Percentiles rank a stretch among this genome's conserved stretches.
These are phyloP conservation scores for Acrossocheilus wenchowensis DNA, from an alignment of 2,797 vertebrate species.

Conservation along the genomic window DNA sequence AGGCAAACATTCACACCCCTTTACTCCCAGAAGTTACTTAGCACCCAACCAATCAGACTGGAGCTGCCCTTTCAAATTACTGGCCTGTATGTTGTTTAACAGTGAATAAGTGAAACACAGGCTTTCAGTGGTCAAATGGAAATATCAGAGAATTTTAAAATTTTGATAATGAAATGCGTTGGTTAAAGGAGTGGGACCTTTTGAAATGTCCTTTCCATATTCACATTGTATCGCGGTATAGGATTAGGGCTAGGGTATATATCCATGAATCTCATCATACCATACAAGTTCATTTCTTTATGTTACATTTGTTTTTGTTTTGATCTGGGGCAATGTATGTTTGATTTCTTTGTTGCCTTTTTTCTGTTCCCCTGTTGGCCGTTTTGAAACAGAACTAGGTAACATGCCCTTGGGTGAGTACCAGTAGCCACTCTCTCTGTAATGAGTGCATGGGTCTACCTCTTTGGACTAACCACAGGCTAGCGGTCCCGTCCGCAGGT, in stretches of 20 bases:
- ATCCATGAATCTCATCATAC: background rate
- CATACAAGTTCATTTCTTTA: conserved; percentile 16
- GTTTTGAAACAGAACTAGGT: conserved; percentile 96
- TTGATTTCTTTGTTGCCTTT: conserved; percentile 92
- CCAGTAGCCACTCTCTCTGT: conserved; percentile 75
- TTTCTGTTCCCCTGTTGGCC: conserved; percentile 78
- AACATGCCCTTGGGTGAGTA: conserved; percentile 94
- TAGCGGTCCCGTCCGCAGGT: conserved; percentile 69
- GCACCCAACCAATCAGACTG: no score
- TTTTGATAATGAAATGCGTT: background rate
- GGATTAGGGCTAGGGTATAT: background rate
- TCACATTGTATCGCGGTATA: background rate
- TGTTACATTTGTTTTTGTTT: conserved; percentile 18
- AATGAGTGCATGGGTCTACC: conserved; percentile 89
- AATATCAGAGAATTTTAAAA: background rate
- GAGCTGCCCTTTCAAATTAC: no score
- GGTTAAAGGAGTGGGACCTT: background rate
- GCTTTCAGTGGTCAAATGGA: background rate
- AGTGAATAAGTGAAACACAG: no score
- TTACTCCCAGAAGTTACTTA: no score
- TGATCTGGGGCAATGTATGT: conserved; percentile 78
- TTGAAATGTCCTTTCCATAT: background rate
- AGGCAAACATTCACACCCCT: no score
- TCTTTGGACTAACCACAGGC: conserved; percentile 74
- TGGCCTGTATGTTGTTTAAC: no score